Evolutionary conservation across 2,888 invertebrate genomes (phyloP).

Genomic region (Drosophila vallismaia): DNA sequence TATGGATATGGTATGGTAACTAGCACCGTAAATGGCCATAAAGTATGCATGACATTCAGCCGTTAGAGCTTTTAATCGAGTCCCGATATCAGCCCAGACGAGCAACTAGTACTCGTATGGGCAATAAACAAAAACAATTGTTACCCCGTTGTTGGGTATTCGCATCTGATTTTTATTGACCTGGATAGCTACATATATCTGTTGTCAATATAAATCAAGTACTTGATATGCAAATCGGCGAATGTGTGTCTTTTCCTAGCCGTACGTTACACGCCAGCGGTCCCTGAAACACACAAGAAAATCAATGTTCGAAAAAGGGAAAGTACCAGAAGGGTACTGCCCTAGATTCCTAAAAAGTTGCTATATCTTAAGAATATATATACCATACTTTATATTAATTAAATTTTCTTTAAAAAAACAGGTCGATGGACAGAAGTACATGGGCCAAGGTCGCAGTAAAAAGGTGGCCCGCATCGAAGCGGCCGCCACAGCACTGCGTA

Average conservation of each 20-base stretch:
- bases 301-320: neutral
- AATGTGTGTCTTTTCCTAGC: neutral
- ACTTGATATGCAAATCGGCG: neutral
- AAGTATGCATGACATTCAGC: conserved; percentile 36
- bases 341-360: neutral
- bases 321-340: neutral
- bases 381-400: neutral
- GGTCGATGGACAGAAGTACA: conserved; percentile 86
- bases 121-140: conserved; percentile 10
- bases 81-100: neutral
- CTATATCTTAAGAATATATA: no score
- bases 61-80: conserved; percentile 19
- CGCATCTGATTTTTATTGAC: conserved; percentile 10
- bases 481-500: conserved; percentile 85
- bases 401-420: conserved; percentile 40
- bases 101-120: conserved; percentile 10
- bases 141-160: conserved; percentile 1
- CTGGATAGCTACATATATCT: neutral
- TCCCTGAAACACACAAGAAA: neutral
- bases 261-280: no score
- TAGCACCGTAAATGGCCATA: conserved; percentile 15
- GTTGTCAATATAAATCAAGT: conserved; percentile 1
- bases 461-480: conserved; percentile 86
- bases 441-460: conserved; percentile 86
- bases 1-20: neutral